Evolutionary conservation across 2,888 invertebrate species (phyloP).

Genomic region (Blomia tropicalis): DNA sequence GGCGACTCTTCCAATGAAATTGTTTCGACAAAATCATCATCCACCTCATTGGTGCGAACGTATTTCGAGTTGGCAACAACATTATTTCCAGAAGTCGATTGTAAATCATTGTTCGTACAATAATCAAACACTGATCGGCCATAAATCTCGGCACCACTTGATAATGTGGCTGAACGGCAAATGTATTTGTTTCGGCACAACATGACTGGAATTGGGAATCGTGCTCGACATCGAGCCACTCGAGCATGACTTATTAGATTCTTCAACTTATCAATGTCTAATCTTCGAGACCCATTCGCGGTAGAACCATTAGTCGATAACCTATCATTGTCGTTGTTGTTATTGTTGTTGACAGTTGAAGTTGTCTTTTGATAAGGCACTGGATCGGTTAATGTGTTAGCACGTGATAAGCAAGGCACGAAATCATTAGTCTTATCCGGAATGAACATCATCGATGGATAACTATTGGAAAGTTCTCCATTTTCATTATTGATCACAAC

Average conservation of each 20-base stretch:
- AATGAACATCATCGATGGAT: slow-evolving; percentile 52
- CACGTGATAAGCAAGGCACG: background rate
- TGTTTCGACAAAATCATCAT: slow-evolving; percentile 17
- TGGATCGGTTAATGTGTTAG: slow-evolving; percentile 12
- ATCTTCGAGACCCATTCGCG: slow-evolving; percentile 26
- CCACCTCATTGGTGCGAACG: background rate
- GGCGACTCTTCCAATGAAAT: slow-evolving; percentile 1
- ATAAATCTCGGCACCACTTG: slow-evolving; percentile 56
- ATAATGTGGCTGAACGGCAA: slow-evolving; percentile 53
- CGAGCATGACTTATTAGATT: slow-evolving; percentile 51
- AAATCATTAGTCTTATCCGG: slow-evolving; percentile 28
- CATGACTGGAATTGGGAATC: slow-evolving; percentile 61
- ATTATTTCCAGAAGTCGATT: no score
- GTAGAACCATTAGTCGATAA: background rate
- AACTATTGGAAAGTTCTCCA: slow-evolving; percentile 52
- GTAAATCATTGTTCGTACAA: slow-evolving; percentile 33
- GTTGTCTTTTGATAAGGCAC: background rate
- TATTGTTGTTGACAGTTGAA: background rate
- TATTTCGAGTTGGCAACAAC: background rate
- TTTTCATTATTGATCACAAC: slow-evolving; percentile 46
- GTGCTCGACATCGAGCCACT: slow-evolving; percentile 54
- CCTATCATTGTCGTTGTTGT: background rate
- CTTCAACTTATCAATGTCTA: slow-evolving; percentile 45
- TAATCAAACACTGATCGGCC: slow-evolving; percentile 47
- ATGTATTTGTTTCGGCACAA: slow-evolving; percentile 50